phyloP scores from a whole-genome alignment of 2,888 invertebrate genomes.

The Machimus rusticus region DNA sequence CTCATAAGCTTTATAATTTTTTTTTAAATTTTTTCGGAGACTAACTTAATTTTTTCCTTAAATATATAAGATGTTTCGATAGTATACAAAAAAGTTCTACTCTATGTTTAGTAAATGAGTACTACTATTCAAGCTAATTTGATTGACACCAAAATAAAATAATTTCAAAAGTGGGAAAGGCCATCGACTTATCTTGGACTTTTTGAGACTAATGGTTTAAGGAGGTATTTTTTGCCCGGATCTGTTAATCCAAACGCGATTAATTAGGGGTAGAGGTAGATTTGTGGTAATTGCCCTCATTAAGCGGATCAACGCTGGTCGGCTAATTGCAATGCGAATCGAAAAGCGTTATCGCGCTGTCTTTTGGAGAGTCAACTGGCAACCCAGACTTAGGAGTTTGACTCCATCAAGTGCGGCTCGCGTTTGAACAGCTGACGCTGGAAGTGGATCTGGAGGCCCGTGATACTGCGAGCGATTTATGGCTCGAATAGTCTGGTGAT shows the following conservation, averaged over 20 bases:
- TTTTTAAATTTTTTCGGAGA: no score
- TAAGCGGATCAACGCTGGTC: not conserved
- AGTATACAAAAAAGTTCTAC: no score
- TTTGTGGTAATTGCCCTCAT: not conserved
- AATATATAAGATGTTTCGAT: no score
- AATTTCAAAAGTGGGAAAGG: no score
- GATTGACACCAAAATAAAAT: no score
- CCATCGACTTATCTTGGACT: not conserved
- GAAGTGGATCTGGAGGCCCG: not conserved
- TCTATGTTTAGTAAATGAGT: no score
- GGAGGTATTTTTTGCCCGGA: not conserved
- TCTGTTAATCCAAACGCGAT: not conserved
- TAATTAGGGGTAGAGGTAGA: not conserved
- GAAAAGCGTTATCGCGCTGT: not conserved
- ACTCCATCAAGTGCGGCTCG: not conserved
- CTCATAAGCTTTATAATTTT: no score
- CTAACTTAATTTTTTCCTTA: no score
- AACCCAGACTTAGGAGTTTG: not conserved
- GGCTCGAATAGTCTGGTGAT: slow-evolving; percentile 19
- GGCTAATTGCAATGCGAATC: not conserved
- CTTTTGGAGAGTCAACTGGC: slow-evolving; percentile 6
- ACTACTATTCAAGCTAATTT: no score
- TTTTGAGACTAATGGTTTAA: not conserved
- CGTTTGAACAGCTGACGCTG: slow-evolving; percentile 21
- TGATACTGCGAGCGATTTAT: slow-evolving; percentile 3